A percentile compares a stretch with the other conserved stretches of the same genome.
These are phyloP conservation scores for Akabosia matsudoensis DNA, from an alignment of 1,140 invertebrate species.

Conservation along the genomic window DNA sequence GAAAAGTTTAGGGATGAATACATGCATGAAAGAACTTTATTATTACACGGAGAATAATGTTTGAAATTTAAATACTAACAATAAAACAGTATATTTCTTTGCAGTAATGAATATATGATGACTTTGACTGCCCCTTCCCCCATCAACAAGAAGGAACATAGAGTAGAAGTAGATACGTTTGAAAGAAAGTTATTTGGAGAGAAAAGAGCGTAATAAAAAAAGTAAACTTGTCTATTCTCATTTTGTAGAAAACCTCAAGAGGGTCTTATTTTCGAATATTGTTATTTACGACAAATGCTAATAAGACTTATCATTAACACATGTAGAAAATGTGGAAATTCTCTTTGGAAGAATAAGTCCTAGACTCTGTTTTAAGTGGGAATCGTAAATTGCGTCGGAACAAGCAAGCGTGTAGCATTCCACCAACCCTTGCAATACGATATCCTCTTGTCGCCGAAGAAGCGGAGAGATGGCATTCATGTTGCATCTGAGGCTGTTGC, in stretches of 20 bases:
- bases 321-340: neutral
- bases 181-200: neutral
- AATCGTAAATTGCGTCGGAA: too few relatives aligned
- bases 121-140: neutral
- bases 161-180: neutral
- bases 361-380: too few relatives aligned
- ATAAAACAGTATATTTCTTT: neutral
- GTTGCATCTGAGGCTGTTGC: too few relatives aligned
- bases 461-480: too few relatives aligned
- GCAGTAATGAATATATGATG: neutral
- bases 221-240: constrained; percentile 9
- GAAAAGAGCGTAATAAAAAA: neutral
- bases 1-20: neutral
- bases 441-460: too few relatives aligned
- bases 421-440: too few relatives aligned
- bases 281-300: constrained; percentile 3
- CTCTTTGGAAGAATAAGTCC: neutral
- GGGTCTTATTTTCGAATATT: neutral
- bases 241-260: neutral
- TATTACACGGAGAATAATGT: neutral
- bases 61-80: constrained; percentile 12
- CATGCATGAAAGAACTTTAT: constrained; percentile 10
- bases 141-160: neutral
- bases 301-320: constrained; percentile 7
- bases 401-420: too few relatives aligned